Evolutionary conservation across 2,888 invertebrate genomes (phyloP).

Genomic region (Rhaphigaster nebulosa): DNA sequence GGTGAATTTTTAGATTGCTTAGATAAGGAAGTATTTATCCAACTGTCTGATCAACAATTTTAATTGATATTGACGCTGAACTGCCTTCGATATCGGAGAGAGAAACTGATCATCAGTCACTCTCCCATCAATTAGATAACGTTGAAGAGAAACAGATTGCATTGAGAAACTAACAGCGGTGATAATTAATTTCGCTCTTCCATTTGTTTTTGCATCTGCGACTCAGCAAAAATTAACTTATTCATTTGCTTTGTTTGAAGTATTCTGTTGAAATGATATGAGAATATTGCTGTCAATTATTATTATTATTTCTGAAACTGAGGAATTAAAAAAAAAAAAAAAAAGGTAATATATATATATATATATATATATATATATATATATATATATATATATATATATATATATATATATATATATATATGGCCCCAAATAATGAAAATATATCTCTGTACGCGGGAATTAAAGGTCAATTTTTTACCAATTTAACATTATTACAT

Average conservation of each 20-base stretch:
- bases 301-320: no score
- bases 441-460: no score
- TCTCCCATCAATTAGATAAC: slow-evolving; percentile 1
- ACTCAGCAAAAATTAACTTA: neutral
- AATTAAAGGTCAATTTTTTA: no score
- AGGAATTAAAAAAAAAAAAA: no score
- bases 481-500: no score
- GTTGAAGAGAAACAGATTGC: neutral
- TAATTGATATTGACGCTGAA: neutral
- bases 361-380: no score
- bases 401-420: no score
- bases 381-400: no score
- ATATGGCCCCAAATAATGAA: no score
- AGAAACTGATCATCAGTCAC: neutral
- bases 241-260: neutral
- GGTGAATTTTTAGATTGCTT: neutral
- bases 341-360: no score
- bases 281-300: no score
- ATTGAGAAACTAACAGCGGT: neutral
- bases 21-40: neutral
- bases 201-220: neutral
- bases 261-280: neutral
- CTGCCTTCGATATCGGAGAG: neutral
- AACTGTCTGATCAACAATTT: neutral
- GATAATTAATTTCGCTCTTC: neutral